Percentiles rank a stretch among this genome's conserved stretches.
These are phyloP conservation scores for Nasonia longicornis DNA, from an alignment of 1,140 invertebrate species.

Conservation along the genomic window DNA sequence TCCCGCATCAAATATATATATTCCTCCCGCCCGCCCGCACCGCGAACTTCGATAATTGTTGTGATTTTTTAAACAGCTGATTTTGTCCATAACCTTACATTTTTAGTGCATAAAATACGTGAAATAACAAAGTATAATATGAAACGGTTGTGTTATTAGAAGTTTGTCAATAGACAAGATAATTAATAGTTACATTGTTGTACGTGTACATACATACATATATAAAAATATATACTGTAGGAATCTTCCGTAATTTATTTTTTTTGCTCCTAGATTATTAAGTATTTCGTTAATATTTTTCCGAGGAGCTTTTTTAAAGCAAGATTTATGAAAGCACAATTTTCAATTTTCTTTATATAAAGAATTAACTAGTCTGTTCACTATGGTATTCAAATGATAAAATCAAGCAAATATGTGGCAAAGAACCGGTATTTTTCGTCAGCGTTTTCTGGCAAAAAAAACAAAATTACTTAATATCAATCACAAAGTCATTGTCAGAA, in stretches of 20 bases:
- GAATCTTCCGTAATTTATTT: too few species aligned
- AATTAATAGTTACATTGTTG: too few species aligned
- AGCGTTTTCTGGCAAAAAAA: conserved; percentile 43
- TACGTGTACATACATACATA: too few species aligned
- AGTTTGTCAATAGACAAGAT: too few species aligned
- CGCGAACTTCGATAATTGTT: neutral
- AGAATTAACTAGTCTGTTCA: neutral
- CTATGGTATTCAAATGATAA: conserved; percentile 21
- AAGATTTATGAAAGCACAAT: neutral
- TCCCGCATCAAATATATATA: neutral
- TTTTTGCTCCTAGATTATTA: neutral
- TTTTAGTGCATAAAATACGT: neutral
- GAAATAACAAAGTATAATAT: neutral
- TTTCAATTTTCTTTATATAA: neutral
- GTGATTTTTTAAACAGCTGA: conserved; percentile 33
- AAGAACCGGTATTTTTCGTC: conserved; percentile 47
- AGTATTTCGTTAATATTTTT: neutral
- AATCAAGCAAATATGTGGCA: conserved; percentile 50
- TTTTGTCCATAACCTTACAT: conserved; percentile 17
- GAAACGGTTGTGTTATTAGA: too few species aligned
- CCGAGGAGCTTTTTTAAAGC: neutral
- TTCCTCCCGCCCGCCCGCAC: neutral
- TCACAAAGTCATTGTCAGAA: conserved; percentile 34
- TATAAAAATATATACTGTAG: too few species aligned
- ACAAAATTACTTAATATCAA: conserved; percentile 41